Evolutionary conservation across 2,888 invertebrate genomes (phyloP), one percentile per base, ranked within the genome.

Genomic region (Erpobdella octoculata): DNA sequence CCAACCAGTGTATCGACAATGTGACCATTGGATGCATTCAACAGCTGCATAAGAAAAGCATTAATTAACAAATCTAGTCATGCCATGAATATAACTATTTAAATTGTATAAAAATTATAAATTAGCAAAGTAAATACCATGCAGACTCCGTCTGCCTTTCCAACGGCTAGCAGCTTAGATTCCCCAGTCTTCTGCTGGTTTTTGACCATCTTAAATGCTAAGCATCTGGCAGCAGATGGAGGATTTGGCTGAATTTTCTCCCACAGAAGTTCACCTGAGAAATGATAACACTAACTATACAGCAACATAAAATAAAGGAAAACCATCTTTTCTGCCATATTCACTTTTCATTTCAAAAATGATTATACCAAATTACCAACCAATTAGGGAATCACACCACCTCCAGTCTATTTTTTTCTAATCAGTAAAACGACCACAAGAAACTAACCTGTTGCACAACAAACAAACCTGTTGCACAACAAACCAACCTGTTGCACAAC

Each of bases 1-100:
- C 75, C 77, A n/a, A 69, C 65, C 33, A 79, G 64, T 8, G 53
- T 9, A 5, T 21, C 21, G 53, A 53, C 53, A 5, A n/a, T 8
- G 53, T 53, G 53, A 53, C 53, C 53, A 53, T 53, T 53, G 21
- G 21, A 25, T 53, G 53, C 1, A 8, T 21, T 25, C 21, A 53
- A 28, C 12, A 53, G 5, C 53, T 53, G 53, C 8, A 53, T 12
- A 18, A 41, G 41, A 33, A 21, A 37, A 25, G 65, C 18, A 37
- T 33, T 18, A 25, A 37, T 1, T 2, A 36, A 65, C n/a, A 25
- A n/a, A 37, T 15, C n/a, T 25, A 18, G 2, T 35, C n/a, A n/a
- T n/a, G n/a, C n/a, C 21, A 8, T 6, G 18, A 58, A n/a, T 9
- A 65, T 37, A 36, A 18, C 31, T 9, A 28, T 25, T 31, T 28